phyloP scores from a whole-genome alignment of 1,140 invertebrate genomes.

The Diabrotica undecimpunctata region DNA sequence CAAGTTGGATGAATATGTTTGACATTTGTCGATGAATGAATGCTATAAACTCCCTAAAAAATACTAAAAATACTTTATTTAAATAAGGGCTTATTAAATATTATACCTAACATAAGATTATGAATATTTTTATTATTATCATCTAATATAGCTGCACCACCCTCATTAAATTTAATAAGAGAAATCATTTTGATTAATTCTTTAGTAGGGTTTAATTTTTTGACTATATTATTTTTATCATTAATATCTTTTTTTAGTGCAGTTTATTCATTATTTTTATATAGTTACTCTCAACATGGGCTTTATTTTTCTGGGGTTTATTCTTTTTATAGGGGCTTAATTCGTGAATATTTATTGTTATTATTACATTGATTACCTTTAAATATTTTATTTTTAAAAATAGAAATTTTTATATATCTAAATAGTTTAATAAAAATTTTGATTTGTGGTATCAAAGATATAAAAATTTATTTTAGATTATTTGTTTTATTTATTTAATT shows the following conservation, averaged over 20 bases:
- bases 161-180: conserved; percentile 50
- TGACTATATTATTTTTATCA: conserved; percentile 51
- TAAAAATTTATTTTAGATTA: conserved; percentile 50
- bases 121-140: conserved; percentile 59
- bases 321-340: conserved; percentile 45
- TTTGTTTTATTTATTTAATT: conserved; percentile 60
- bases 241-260: conserved; percentile 51
- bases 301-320: conserved; percentile 46
- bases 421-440: conserved; percentile 60
- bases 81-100: conserved; percentile 51
- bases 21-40: no score
- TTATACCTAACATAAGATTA: conserved; percentile 52
- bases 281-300: conserved; percentile 57
- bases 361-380: conserved; percentile 58
- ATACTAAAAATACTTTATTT: no score
- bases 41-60: no score
- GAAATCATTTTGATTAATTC: conserved; percentile 60
- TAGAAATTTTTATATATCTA: conserved; percentile 54
- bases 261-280: conserved; percentile 52
- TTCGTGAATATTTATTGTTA: conserved; percentile 57
- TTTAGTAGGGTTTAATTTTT: conserved; percentile 49
- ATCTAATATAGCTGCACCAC: conserved; percentile 50
- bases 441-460: conserved; percentile 58
- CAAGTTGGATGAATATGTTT: no score
- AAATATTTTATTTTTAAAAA: conserved; percentile 57